Evolutionary conservation across 1,140 invertebrate species (phyloP).

Genomic region (Diuraphis noxia): DNA sequence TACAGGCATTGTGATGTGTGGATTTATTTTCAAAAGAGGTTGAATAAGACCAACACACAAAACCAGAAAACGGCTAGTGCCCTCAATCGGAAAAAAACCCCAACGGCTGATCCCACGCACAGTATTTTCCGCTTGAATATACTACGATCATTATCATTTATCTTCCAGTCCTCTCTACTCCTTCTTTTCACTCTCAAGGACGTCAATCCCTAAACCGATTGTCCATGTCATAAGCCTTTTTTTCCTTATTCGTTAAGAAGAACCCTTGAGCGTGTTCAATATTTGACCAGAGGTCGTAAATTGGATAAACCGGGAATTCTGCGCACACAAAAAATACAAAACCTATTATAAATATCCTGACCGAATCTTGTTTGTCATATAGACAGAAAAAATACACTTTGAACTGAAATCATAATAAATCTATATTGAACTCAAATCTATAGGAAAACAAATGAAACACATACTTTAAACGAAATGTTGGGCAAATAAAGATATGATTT

Average conservation of each 20-base stretch:
- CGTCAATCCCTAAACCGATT: conserved; percentile 35
- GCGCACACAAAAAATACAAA: background rate
- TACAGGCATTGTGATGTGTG: background rate
- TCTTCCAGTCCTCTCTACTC: background rate
- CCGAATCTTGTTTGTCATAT: background rate
- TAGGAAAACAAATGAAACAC: background rate
- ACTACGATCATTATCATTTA: conserved; percentile 49
- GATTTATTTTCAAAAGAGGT: background rate
- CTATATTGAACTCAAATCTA: background rate
- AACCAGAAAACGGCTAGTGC: background rate
- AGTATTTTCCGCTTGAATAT: conserved; percentile 35
- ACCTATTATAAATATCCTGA: background rate
- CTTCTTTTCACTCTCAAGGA: background rate
- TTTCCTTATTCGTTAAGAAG: conserved; percentile 22
- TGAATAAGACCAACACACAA: background rate
- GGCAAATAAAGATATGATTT: background rate
- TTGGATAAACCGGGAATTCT: conserved; percentile 29
- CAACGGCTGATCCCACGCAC: background rate
- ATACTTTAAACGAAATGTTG: background rate
- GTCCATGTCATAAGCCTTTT: conserved; percentile 31
- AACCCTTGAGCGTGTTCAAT: conserved; percentile 23
- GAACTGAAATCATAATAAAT: conserved; percentile 4
- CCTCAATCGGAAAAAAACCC: conserved; percentile 29
- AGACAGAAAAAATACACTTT: background rate
- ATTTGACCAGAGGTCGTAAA: conserved; percentile 22